phyloP scores from a whole-genome alignment of 2,888 invertebrate species.

The Rambutsinella grinnellia region DNA sequence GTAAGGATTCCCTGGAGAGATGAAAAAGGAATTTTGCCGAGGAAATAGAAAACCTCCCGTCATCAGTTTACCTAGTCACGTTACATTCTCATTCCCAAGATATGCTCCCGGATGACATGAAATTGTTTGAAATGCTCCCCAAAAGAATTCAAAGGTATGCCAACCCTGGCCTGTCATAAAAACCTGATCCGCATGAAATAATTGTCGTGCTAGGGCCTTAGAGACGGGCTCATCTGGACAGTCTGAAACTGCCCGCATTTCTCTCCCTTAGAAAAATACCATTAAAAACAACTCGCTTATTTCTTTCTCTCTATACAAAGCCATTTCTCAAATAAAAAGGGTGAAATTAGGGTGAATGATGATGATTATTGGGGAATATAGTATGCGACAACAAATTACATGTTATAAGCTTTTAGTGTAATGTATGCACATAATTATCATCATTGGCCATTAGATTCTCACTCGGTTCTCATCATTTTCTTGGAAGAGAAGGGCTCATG shows the following conservation, averaged over 20 bases:
- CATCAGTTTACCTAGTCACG: slow-evolving; percentile 29
- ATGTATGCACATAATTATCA: slow-evolving; percentile 37
- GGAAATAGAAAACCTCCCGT: background rate
- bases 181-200: slow-evolving; percentile 26
- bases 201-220: slow-evolving; percentile 3
- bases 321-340: background rate
- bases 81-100: slow-evolving; percentile 1
- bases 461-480: too few species aligned
- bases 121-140: background rate
- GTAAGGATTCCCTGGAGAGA: slow-evolving; percentile 15
- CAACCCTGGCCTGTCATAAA: slow-evolving; percentile 8
- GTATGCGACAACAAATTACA: background rate
- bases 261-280: too few species aligned
- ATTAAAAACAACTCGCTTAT: too few species aligned
- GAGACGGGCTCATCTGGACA: background rate
- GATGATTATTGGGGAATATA: background rate
- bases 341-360: background rate
- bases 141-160: background rate
- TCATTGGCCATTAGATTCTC: background rate
- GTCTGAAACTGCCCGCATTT: too few species aligned
- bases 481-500: background rate
- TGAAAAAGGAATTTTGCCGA: slow-evolving; percentile 2
- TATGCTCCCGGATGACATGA: background rate
- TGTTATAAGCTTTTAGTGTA: slow-evolving; percentile 1
- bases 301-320: background rate